Evolutionary conservation across 2,113 vertebrate genomes (phyloP).

Genomic region (Pteropus alecto): DNA sequence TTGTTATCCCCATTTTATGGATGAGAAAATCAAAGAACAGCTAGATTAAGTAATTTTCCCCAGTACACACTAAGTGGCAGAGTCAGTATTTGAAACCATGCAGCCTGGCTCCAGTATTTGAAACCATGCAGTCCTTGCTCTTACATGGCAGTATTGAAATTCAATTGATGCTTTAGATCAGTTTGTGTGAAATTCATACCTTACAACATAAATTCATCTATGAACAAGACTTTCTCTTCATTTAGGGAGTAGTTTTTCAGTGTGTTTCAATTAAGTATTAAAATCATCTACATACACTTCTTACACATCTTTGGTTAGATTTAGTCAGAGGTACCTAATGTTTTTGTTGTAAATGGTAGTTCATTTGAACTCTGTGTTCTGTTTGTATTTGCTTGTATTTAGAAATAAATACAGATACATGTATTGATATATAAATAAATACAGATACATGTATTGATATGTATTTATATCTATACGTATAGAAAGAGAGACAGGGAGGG

Average conservation of each 20-base stretch:
- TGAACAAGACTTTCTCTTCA: background rate
- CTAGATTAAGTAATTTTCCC: background rate
- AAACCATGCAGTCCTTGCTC: background rate
- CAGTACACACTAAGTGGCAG: background rate
- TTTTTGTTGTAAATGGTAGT: background rate
- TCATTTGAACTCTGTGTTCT: background rate
- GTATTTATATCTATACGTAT: background rate
- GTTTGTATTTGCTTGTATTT: conserved; percentile 25
- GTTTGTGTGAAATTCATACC: background rate
- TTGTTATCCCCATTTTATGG: background rate
- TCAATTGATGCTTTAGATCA: background rate
- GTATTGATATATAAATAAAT: background rate
- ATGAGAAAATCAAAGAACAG: background rate
- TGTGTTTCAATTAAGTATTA: background rate
- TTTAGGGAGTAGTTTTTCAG: background rate
- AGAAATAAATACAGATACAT: background rate
- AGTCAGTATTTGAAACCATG: background rate
- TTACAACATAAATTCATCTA: background rate
- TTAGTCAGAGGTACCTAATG: background rate
- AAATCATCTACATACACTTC: background rate
- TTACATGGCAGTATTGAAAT: background rate
- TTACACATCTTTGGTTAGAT: background rate
- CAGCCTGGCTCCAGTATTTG: background rate
- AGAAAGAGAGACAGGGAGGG: background rate
- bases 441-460: background rate